These are phyloP conservation scores for Alca torda DNA, from an alignment of 2,797 vertebrate species.

Conservation along the genomic window DNA sequence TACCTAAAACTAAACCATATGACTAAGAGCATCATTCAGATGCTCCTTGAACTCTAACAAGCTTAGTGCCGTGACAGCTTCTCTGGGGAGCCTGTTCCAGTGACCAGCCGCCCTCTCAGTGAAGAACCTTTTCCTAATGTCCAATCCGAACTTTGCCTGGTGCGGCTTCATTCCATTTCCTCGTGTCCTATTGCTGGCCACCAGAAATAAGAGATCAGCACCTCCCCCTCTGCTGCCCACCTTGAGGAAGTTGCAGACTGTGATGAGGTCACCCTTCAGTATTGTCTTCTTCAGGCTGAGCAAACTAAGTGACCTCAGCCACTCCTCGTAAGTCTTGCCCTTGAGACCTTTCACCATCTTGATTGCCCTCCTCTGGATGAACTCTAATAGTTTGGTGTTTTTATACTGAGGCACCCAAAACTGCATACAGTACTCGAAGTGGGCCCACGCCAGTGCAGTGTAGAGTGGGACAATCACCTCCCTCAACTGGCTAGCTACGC, in stretches of 20 bases:
- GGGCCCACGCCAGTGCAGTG: neutral
- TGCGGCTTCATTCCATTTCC: neutral
- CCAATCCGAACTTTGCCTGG: neutral
- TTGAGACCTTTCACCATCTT: neutral
- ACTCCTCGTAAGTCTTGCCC: neutral
- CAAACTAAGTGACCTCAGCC: neutral
- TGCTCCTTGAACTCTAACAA: neutral
- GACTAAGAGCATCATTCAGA: neutral
- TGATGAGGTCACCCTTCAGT: neutral
- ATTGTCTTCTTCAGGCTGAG: neutral
- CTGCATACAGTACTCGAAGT: neutral
- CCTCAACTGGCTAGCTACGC: fast-evolving
- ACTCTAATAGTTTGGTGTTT: too few species aligned
- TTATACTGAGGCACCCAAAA: neutral
- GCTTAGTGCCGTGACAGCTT: too few species aligned
- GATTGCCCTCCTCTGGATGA: neutral
- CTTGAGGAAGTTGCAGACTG: neutral
- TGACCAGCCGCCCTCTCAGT: neutral
- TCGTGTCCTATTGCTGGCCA: neutral
- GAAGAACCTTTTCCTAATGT: neutral
- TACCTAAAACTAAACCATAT: neutral
- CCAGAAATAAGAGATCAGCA: neutral
- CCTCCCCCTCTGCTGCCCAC: neutral
- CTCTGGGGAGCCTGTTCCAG: neutral
- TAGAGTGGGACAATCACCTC: neutral